phyloP scores from a whole-genome alignment of 2,113 vertebrate genomes.

The Silurus asotus region DNA sequence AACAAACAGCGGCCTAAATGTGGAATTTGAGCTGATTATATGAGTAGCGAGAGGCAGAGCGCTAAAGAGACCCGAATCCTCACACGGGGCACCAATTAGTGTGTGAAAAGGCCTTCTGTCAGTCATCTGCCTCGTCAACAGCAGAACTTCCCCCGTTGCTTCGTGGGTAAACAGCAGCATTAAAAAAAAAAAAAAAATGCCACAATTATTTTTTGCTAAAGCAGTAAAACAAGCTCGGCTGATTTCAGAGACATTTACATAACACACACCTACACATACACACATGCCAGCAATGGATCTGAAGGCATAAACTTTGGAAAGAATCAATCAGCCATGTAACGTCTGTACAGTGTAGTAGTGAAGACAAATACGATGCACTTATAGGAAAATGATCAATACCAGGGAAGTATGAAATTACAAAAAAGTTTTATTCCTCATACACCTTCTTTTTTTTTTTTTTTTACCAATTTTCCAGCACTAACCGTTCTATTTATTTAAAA shows the following conservation, averaged over 20 bases:
- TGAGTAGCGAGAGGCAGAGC: not conserved
- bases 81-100: conserved; percentile 50
- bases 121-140: conserved; percentile 39
- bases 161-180: conserved; percentile 18
- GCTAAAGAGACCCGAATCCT: conserved; percentile 23
- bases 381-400: not conserved
- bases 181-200: not conserved
- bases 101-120: conserved; percentile 53
- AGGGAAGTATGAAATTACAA: not conserved
- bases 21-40: conserved; percentile 40
- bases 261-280: not conserved
- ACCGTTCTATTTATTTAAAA: not conserved
- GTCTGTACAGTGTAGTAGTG: not conserved
- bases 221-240: not conserved
- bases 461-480: not conserved
- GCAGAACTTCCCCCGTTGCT: conserved; percentile 24
- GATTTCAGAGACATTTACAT: not conserved
- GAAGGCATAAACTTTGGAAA: not conserved
- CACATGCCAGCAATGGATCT: not conserved
- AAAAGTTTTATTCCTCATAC: not conserved
- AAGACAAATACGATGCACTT: not conserved
- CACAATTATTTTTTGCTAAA: conserved; percentile 2
- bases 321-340: not conserved
- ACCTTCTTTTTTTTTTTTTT: too few species aligned
- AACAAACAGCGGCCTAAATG: conserved; percentile 59